phyloP scores from a whole-genome alignment of 2,797 vertebrate species.

The Sebastes vulpes region DNA sequence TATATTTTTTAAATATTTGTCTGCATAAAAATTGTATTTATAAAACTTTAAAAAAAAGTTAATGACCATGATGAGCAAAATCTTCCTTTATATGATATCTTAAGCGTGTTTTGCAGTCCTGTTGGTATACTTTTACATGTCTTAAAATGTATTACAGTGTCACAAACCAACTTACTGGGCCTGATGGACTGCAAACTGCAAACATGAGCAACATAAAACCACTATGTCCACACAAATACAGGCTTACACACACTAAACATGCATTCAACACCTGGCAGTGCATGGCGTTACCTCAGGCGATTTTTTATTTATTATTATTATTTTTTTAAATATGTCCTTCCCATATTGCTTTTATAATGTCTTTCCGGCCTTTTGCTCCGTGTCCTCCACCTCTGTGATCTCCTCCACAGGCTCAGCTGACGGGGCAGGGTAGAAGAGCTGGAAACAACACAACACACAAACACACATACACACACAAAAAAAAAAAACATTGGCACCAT shows the following conservation, averaged over 20 bases:
- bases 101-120: not conserved
- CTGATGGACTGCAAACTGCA: not conserved
- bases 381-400: slow-evolving; percentile 62
- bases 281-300: not conserved
- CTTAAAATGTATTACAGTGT: not conserved
- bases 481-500: not conserved
- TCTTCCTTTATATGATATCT: not conserved
- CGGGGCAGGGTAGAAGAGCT: slow-evolving; percentile 22
- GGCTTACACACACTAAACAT: not conserved
- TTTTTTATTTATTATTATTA: not conserved
- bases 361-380: not conserved
- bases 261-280: not conserved
- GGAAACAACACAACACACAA: slow-evolving; percentile 13
- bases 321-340: not conserved
- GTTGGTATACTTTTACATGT: not conserved
- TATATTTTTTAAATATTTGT: too few species aligned
- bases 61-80: not conserved
- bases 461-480: not conserved
- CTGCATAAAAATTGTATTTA: too few species aligned
- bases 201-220: not conserved
- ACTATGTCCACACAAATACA: not conserved
- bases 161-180: not conserved
- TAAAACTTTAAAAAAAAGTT: not conserved
- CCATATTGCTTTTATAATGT: not conserved
- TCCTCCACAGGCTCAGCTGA: slow-evolving; percentile 49